Evolutionary conservation across 2,113 vertebrate genomes (phyloP).

Genomic region (Trichomycterus rosablanca): DNA sequence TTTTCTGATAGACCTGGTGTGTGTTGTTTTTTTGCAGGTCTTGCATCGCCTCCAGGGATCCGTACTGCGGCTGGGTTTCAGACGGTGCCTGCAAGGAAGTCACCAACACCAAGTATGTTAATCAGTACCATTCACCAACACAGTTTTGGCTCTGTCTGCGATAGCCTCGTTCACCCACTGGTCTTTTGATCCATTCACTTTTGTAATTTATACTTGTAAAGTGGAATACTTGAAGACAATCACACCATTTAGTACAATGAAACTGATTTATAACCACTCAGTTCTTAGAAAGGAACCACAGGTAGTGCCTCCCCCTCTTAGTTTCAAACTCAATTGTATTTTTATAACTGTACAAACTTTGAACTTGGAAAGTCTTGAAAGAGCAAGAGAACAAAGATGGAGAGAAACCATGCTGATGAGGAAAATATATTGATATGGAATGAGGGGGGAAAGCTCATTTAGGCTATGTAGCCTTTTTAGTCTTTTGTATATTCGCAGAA

Average conservation of each 20-base stretch:
- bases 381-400: not conserved
- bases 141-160: no score
- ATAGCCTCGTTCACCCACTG: not conserved
- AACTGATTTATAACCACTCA: not conserved
- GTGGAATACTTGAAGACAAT: not conserved
- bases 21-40: constrained; percentile 68
- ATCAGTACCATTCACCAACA: not conserved
- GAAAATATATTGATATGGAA: not conserved
- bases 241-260: not conserved
- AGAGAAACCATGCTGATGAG: not conserved
- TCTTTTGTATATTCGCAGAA: not conserved
- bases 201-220: not conserved
- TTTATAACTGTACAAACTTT: not conserved
- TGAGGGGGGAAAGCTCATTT: not conserved
- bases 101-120: constrained; percentile 77
- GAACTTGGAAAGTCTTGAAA: not conserved
- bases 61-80: constrained; percentile 92
- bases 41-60: constrained; percentile 94
- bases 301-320: not conserved
- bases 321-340: not conserved
- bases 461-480: not conserved
- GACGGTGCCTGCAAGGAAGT: constrained; percentile 82
- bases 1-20: no score
- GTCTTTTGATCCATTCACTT: not conserved
- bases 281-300: not conserved